These are phyloP conservation scores for Zaprionus africanus DNA, from an alignment of 1,140 invertebrate species.

Conservation along the genomic window DNA sequence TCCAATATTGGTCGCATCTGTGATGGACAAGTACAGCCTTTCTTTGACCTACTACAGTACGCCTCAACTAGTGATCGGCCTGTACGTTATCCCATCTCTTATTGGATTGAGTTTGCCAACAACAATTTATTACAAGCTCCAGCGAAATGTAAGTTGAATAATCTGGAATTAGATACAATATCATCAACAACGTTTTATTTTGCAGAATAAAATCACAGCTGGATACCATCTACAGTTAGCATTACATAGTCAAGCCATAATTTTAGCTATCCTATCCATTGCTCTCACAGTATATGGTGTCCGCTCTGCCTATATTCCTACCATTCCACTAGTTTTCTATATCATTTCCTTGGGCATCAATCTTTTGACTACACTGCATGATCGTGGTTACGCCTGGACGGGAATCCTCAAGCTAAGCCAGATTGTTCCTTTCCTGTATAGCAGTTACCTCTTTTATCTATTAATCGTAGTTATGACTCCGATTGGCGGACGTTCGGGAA, in stretches of 20 bases:
- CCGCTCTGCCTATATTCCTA: slow-evolving; percentile 56
- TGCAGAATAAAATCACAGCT: slow-evolving; percentile 49
- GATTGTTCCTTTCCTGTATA: slow-evolving; percentile 84
- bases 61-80: slow-evolving; percentile 86
- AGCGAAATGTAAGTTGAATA: slow-evolving; percentile 41
- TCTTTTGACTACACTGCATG: slow-evolving; percentile 56
- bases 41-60: slow-evolving; percentile 89
- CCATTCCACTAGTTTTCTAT: slow-evolving; percentile 64
- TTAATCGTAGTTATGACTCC: slow-evolving; percentile 89
- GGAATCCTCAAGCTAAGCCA: slow-evolving; percentile 84
- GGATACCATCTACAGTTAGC: slow-evolving; percentile 57
- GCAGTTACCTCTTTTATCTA: slow-evolving; percentile 87
- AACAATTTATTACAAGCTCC: slow-evolving; percentile 77
- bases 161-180: not conserved
- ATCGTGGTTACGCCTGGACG: slow-evolving; percentile 86
- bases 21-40: slow-evolving; percentile 80
- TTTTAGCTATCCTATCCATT: slow-evolving; percentile 44
- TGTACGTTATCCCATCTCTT: slow-evolving; percentile 83
- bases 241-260: slow-evolving; percentile 56
- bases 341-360: slow-evolving; percentile 50
- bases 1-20: slow-evolving; percentile 85
- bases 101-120: slow-evolving; percentile 54
- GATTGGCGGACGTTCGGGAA: slow-evolving; percentile 88
- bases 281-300: slow-evolving; percentile 45
- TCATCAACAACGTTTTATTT: not conserved